phyloP scores from a whole-genome alignment of 2,797 vertebrate genomes.

The Rhabdophis nuchalis region DNA sequence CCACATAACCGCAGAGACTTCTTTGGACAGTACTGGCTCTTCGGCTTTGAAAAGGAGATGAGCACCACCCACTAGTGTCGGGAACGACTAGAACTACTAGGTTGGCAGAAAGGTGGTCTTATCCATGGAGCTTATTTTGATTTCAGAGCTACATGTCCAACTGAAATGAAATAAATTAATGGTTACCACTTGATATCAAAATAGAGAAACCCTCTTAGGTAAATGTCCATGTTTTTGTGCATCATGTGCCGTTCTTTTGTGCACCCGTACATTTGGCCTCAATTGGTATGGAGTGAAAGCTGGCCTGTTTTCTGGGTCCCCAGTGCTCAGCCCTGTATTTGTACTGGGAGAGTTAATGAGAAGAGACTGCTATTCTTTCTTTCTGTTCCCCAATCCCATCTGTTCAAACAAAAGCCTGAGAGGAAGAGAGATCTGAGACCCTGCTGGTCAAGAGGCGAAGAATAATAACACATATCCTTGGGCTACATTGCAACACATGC shows the following conservation, averaged over 20 bases:
- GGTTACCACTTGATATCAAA: conserved; percentile 22
- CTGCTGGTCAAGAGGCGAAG: conserved; percentile 80
- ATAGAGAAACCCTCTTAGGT: conserved; percentile 45
- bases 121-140: conserved; percentile 7
- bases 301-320: conserved; percentile 66
- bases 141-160: conserved; percentile 28
- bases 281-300: conserved; percentile 63
- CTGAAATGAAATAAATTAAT: conserved; percentile 31
- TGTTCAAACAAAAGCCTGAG: conserved; percentile 83
- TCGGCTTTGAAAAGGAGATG: too few species aligned
- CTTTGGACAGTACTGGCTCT: too few species aligned
- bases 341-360: conserved; percentile 79
- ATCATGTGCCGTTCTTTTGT: conserved; percentile 64
- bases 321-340: conserved; percentile 74
- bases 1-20: too few species aligned
- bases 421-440: conserved; percentile 76
- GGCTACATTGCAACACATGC: conserved; percentile 80
- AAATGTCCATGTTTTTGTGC: conserved; percentile 41
- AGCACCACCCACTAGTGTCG: too few species aligned
- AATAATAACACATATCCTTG: conserved; percentile 81
- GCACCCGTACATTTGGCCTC: conserved; percentile 60
- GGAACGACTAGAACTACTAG: too few species aligned
- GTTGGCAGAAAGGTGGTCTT: neutral
- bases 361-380: conserved; percentile 78
- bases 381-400: conserved; percentile 75